Conservation (phyloP, 23 tunicate species). For the Styela clava region DNA sequence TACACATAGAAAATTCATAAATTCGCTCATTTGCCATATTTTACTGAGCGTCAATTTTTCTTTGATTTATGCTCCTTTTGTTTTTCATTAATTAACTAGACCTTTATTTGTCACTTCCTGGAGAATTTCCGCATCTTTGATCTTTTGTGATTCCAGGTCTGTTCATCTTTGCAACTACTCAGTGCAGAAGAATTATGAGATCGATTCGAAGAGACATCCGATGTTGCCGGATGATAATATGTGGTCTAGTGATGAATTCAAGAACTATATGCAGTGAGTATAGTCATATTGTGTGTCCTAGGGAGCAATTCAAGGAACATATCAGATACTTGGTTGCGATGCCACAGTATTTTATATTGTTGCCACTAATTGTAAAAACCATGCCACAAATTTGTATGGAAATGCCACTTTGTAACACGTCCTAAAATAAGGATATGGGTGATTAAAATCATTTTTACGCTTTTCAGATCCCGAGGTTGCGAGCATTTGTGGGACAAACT, state of each 20-base stretch:
- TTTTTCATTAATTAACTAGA: no score
- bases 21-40: no score
- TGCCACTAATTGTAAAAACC: no score
- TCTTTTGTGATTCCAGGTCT: slow-evolving; percentile 42
- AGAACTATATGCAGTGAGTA: slow-evolving; percentile 50
- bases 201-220: slow-evolving; percentile 58
- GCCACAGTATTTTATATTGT: no score
- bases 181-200: slow-evolving; percentile 75
- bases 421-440: no score
- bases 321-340: neutral
- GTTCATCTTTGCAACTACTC: slow-evolving; percentile 97
- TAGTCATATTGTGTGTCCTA: neutral
- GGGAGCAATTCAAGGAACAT: neutral
- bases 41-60: no score
- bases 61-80: no score
- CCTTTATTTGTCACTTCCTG: no score
- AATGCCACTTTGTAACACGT: no score
- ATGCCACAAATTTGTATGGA: no score
- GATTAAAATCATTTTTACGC: neutral
- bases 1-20: no score
- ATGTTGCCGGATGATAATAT: slow-evolving; percentile 80
- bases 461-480: slow-evolving; percentile 59
- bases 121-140: no score
- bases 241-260: slow-evolving; percentile 78
- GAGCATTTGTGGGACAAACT: slow-evolving; percentile 77